Base-by-base conservation (phyloP, 1,140 invertebrate genomes). In the Helicoverpa armigera region DNA sequence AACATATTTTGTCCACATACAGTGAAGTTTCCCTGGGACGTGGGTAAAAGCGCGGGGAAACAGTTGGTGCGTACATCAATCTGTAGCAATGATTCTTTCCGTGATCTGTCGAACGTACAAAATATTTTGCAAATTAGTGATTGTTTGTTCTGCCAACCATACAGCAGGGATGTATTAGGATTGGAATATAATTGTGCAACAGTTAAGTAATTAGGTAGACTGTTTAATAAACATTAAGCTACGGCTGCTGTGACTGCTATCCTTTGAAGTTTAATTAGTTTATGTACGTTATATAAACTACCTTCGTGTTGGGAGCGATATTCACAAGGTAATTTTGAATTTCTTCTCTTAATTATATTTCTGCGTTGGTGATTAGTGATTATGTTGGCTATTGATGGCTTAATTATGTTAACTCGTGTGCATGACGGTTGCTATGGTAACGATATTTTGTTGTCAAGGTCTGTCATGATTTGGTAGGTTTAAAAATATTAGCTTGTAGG, bases 191-290 rank as follows among this genome's bases (percentile, higher is more conserved):
- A 77, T 77, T 77, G 60, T 77, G 29, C 60, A 54, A 77, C 18
- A 43, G 43, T 67, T 54, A 53, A 77, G 60, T 77, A 67, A 77
- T 77, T 77, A 77, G 61, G 31, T 65, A 65, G 35, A 29, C 29
- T 67, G 61, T 56, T 77, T 65, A 77, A 77, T 77, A 77, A 53
- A 77, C 75, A 54, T 77, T 67, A 65, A 53, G 48, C 29, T 54
- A 54, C 14, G 61, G 75, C 29, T n/a, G 14, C 43, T 77, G n/a
- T 65, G 60, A 77, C 3, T 77, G 60, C 12, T 51, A 65, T 54
- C 51, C 23, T 77, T 63, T 77, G 50, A 54, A 65, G 60, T 67
- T 77, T 65, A 63, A 77, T 53, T 54, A 65, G 61, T 65, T 67
- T 58, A 43, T 58, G 53, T 43, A 73, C 54, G 70, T 73, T 43